Evolutionary conservation across 2,113 vertebrate species (phyloP).

Genomic region (Hipposideros armiger): DNA sequence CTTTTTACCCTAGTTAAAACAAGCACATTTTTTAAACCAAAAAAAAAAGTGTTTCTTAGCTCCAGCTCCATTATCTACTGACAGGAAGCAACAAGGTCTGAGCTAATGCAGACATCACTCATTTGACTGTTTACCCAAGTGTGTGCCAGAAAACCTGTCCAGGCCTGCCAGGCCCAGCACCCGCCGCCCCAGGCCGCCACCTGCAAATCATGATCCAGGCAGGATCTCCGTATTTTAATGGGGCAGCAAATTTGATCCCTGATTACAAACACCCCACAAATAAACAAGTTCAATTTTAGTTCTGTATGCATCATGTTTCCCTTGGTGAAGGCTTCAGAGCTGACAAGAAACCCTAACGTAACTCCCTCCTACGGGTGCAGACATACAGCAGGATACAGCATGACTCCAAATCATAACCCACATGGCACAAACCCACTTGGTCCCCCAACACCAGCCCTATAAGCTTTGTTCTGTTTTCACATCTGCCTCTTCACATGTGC

Average conservation of each 20-base stretch:
- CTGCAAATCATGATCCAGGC: not conserved
- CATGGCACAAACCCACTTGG: not conserved
- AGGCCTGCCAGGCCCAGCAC: not conserved
- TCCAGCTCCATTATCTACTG: not conserved
- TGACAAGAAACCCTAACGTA: not conserved
- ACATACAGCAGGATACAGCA: fast-evolving
- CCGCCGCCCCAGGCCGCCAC: not conserved
- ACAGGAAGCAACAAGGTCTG: not conserved
- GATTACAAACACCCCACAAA: not conserved
- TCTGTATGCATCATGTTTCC: not conserved
- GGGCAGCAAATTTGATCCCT: too few relatives aligned
- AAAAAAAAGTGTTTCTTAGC: not conserved
- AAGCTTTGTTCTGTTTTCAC: not conserved
- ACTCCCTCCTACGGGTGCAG: not conserved
- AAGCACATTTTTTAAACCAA: not conserved
- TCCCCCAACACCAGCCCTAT: not conserved
- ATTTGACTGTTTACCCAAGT: not conserved
- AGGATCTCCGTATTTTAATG: not conserved
- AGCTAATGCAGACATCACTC: not conserved
- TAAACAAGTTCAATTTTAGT: not conserved
- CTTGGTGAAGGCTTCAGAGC: conserved; percentile 10
- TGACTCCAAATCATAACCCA: not conserved
- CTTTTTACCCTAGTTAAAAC: not conserved
- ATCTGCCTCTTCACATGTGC: not conserved
- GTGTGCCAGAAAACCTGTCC: not conserved